Evolutionary conservation across 2,797 vertebrate species (phyloP), one percentile per base, ranked within the genome.

Genomic region (Euphonia xanthogaster): DNA sequence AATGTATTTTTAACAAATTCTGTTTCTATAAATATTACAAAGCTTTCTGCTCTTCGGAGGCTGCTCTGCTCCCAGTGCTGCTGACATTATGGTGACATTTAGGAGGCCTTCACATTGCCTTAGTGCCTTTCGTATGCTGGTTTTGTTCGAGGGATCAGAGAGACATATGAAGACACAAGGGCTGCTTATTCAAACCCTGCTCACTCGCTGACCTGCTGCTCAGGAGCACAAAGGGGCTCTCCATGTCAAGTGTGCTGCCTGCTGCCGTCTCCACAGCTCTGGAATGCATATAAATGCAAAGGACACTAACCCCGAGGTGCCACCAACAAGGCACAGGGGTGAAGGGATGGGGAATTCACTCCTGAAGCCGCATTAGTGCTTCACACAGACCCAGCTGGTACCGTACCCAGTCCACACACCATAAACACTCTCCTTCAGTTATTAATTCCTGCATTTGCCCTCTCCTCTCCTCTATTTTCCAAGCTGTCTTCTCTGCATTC

Each of bases 81-180:
- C 92, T 98, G 98, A 98, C 98, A 98, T 98, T 98, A 98, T 50
- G 42, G 93, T 98, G 98, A 98, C 98, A 98, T 98, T 98, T 98
- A 97, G 95, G 95, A 96, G 93, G 94, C 96, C 95, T 95, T 75
- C 88, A 75, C 91, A 13, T 87, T 90, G 96, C 96, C 96, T 95
- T 77, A 47, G 83, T 95, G 96, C 91, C 96, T 97, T 94, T 96
- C 86, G 39, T 91, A 91, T 92, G 93, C 97, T 83, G 94, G 96
- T 97, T 97, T 98, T 98, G 97, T 98, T 97, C 75, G 66, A 95
- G 92, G 97, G 97, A 98, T 97, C 96, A 96, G 86, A 97, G 96
- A 63, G 94, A 96, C 95, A 91, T 51, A 95, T 25, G 92, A 95
- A 87, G 94, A 97, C 96, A 97, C 97, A 97, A 97, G 96, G 79